Percentiles rank a stretch among this genome's conserved stretches.
Evolutionary conservation across 2,797 vertebrate genomes (phyloP).

Genomic region (Meriones psammophilus): DNA sequence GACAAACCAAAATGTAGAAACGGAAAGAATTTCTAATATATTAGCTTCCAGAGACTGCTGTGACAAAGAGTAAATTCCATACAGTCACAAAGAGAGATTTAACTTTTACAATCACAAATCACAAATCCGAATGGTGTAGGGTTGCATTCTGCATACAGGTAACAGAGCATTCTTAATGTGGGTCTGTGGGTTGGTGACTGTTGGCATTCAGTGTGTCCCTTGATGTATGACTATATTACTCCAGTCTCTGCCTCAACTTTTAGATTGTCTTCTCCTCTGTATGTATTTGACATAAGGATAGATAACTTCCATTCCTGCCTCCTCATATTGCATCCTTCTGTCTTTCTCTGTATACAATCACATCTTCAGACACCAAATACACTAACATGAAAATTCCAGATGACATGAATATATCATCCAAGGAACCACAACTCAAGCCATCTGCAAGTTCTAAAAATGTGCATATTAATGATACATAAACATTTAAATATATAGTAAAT

Average conservation of each 20-base stretch:
- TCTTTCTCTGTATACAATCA: background rate
- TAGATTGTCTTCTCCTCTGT: background rate
- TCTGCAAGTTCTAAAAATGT: background rate
- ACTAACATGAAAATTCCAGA: background rate
- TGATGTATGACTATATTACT: background rate
- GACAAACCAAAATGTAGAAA: background rate
- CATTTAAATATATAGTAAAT: background rate
- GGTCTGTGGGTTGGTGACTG: background rate
- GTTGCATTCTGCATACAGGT: background rate
- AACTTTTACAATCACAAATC: background rate
- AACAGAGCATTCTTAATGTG: too few relatives aligned
- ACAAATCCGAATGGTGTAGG: background rate
- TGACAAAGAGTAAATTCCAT: background rate
- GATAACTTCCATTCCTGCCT: background rate
- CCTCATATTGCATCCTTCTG: background rate
- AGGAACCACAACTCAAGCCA: background rate
- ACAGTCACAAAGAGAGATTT: background rate
- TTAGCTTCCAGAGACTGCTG: background rate
- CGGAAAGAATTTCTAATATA: background rate
- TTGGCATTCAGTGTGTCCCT: background rate
- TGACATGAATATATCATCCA: background rate
- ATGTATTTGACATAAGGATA: accelerated
- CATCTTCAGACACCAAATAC: background rate
- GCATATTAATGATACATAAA: background rate
- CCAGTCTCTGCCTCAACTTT: background rate